A percentile compares a stretch with the other conserved stretches of the same genome.
phyloP scores from a whole-genome alignment of 2,797 vertebrate species.

The Pseudochromis fuscus region DNA sequence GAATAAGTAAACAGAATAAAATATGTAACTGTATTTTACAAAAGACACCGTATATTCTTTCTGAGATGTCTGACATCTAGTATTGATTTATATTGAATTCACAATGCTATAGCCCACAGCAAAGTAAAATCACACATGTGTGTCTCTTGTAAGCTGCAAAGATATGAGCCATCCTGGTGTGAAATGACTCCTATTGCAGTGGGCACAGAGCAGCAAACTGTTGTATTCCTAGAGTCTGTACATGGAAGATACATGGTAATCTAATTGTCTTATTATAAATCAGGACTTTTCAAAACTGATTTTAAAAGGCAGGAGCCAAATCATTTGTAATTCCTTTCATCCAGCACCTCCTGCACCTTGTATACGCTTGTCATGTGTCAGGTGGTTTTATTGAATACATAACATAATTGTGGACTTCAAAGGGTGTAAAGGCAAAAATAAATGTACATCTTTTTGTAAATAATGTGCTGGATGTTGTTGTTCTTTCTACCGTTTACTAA shows the following conservation, averaged over 20 bases:
- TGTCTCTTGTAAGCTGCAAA: slow-evolving; percentile 5
- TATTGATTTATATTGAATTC: neutral
- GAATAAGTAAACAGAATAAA: neutral
- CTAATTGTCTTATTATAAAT: neutral
- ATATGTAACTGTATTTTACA: neutral
- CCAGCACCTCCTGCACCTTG: neutral
- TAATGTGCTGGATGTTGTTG: slow-evolving; percentile 1
- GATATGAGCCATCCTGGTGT: slow-evolving; percentile 3
- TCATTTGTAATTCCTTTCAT: neutral
- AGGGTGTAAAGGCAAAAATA: neutral
- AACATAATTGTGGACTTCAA: neutral
- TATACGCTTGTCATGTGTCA: neutral
- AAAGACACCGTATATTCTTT: no score
- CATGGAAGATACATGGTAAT: slow-evolving; percentile 21
- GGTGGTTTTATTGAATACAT: slow-evolving; percentile 1
- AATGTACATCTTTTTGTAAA: neutral
- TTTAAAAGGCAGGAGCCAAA: neutral
- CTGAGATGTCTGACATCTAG: neutral
- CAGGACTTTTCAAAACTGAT: neutral
- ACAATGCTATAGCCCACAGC: neutral
- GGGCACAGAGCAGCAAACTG: slow-evolving; percentile 5
- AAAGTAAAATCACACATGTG: slow-evolving; percentile 5
- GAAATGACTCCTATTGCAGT: neutral
- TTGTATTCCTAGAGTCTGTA: slow-evolving; percentile 2
- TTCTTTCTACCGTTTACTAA: slow-evolving; percentile 2